Conservation (phyloP, 2,888 invertebrate species). For the Drosophila eohydei region DNA sequence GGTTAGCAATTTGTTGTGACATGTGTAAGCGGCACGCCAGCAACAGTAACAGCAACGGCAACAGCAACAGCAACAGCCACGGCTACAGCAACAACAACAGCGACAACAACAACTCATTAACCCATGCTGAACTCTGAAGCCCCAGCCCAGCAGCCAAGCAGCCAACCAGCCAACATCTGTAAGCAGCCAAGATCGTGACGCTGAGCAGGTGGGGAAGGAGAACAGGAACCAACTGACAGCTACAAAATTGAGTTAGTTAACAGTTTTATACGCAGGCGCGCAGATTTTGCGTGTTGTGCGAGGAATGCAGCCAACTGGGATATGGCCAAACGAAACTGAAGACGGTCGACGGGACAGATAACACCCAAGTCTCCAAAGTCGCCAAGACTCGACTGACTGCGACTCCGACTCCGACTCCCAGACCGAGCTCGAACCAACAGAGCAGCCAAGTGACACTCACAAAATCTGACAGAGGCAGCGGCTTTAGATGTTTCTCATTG, state of each 20-base stretch:
- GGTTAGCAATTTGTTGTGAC: constrained; percentile 79
- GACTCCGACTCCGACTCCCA: constrained; percentile 26
- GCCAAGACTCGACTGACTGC: constrained; percentile 22
- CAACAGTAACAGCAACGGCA: constrained; percentile 38
- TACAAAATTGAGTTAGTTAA: constrained; percentile 85
- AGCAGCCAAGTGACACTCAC: constrained; percentile 78
- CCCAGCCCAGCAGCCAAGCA: constrained; percentile 25
- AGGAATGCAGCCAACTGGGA: constrained; percentile 52
- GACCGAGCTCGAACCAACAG: constrained; percentile 38
- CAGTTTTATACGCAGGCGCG: constrained; percentile 84
- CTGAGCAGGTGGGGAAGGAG: neutral
- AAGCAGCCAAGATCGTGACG: constrained; percentile 22
- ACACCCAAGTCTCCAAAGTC: constrained; percentile 60
- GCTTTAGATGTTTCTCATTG: constrained; percentile 51
- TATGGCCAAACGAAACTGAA: constrained; percentile 66
- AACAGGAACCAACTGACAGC: constrained; percentile 81
- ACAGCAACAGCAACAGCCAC: constrained; percentile 25
- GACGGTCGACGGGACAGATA: constrained; percentile 75
- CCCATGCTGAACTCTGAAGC: constrained; percentile 76
- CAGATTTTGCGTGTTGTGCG: constrained; percentile 79
- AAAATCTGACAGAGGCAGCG: constrained; percentile 77
- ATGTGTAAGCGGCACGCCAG: constrained; percentile 70
- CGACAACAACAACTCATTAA: constrained; percentile 76
- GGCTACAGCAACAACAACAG: constrained; percentile 18
- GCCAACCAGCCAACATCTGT: constrained; percentile 47